These are phyloP conservation scores for Microplitis manilae DNA, from an alignment of 2,888 invertebrate genomes.

Conservation along the genomic window DNA sequence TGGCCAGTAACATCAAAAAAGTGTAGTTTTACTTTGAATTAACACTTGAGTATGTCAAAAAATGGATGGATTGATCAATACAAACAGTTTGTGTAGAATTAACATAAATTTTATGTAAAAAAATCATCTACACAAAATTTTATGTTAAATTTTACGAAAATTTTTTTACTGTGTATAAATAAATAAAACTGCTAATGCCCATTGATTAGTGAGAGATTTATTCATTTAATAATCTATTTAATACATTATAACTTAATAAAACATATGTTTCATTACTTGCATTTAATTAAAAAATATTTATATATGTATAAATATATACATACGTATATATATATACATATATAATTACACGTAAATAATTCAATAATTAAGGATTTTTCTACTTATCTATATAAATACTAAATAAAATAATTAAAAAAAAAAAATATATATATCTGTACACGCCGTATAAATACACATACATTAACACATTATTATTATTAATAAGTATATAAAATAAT, in stretches of 20 bases:
- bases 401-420: slow-evolving; percentile 51
- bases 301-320: slow-evolving; percentile 41
- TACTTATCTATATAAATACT: slow-evolving; percentile 60
- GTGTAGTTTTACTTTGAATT: too few relatives aligned
- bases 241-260: slow-evolving; percentile 23
- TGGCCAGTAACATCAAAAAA: too few relatives aligned
- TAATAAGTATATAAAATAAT: slow-evolving; percentile 51
- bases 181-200: slow-evolving; percentile 38
- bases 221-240: slow-evolving; percentile 50
- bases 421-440: slow-evolving; percentile 42
- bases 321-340: slow-evolving; percentile 36
- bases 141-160: too few relatives aligned
- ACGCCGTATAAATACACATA: slow-evolving; percentile 51
- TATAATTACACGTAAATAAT: slow-evolving; percentile 53
- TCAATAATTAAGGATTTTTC: slow-evolving; percentile 61
- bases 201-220: slow-evolving; percentile 56
- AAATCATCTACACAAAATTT: too few relatives aligned
- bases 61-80: too few relatives aligned
- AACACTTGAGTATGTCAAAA: too few relatives aligned
- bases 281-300: slow-evolving; percentile 54
- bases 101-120: too few relatives aligned
- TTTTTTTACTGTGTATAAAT: too few relatives aligned
- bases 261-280: slow-evolving; percentile 58
- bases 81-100: too few relatives aligned
- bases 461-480: slow-evolving; percentile 50